phyloP scores from a whole-genome alignment of 35 echinoderm and acorn worm genomes.

The Chiridota heheva region DNA sequence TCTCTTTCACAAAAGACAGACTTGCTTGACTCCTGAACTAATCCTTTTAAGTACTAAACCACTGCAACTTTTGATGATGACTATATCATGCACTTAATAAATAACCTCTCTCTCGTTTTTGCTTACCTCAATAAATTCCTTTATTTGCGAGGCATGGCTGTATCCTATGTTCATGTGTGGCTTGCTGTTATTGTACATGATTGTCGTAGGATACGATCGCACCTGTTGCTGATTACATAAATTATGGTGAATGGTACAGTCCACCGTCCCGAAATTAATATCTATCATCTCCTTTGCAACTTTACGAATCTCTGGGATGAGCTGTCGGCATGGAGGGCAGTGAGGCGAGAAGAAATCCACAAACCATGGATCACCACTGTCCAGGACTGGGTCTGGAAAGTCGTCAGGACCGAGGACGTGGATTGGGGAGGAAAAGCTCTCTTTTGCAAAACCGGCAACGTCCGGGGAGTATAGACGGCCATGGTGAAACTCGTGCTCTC shows the following conservation, averaged over 20 bases:
- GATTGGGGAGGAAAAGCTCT: slow-evolving; percentile 52
- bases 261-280: slow-evolving; percentile 91
- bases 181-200: slow-evolving; percentile 75
- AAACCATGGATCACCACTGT: slow-evolving; percentile 76
- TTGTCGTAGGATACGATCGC: slow-evolving; percentile 86
- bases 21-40: too few species aligned
- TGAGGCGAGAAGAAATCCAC: slow-evolving; percentile 99
- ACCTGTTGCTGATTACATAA: slow-evolving; percentile 80
- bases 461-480: slow-evolving; percentile 85
- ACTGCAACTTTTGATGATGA: too few species aligned
- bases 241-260: slow-evolving; percentile 78
- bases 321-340: slow-evolving; percentile 82
- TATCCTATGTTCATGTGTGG: slow-evolving; percentile 78
- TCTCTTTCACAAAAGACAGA: too few species aligned
- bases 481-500: slow-evolving; percentile 88
- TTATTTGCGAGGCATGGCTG: slow-evolving; percentile 50
- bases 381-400: slow-evolving; percentile 78
- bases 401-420: slow-evolving; percentile 75
- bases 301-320: slow-evolving; percentile 80
- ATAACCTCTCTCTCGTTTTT: not conserved
- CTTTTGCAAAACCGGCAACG: slow-evolving; percentile 89
- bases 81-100: too few species aligned
- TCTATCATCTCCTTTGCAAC: slow-evolving; percentile 39
- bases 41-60: too few species aligned
- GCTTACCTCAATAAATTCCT: slow-evolving; percentile 86